A percentile compares a stretch with the other conserved stretches of the same genome.
phyloP scores from a whole-genome alignment of 2,888 invertebrate genomes.

The Carpatolechia fugitivella region DNA sequence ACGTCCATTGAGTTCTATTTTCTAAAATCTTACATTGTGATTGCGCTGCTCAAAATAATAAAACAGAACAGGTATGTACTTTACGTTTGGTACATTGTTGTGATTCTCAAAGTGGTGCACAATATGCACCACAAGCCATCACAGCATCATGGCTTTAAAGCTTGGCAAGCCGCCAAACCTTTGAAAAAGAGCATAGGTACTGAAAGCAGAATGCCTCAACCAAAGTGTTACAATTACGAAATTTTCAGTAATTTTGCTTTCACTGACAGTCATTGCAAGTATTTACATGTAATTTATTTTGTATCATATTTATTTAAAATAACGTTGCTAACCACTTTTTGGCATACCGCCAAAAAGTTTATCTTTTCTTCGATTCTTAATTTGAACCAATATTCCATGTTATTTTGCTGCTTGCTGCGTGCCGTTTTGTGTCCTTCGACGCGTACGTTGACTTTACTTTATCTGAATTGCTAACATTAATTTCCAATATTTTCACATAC shows the following conservation, averaged over 20 bases:
- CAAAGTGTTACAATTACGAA: neutral
- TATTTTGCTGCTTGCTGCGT: conserved; percentile 16
- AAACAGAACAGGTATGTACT: too few species aligned
- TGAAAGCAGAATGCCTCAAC: neutral
- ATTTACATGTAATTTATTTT: conserved; percentile 26
- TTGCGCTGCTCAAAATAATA: too few species aligned
- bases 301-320: conserved; percentile 24
- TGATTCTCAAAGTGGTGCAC: neutral
- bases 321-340: conserved; percentile 45
- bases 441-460: conserved; percentile 13
- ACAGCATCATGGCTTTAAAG: neutral
- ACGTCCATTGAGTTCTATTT: too few species aligned
- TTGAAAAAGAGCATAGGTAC: neutral
- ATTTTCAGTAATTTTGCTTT: neutral
- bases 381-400: neutral
- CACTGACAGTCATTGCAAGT: neutral
- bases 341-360: conserved; percentile 51
- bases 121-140: neutral
- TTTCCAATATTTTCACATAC: too few species aligned
- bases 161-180: conserved; percentile 6
- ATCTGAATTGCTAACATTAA: neutral
- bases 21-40: too few species aligned
- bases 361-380: conserved; percentile 33
- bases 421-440: conserved; percentile 12
- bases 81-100: neutral